Conservation (phyloP, 1,140 invertebrate genomes). For the Lerema accius region DNA sequence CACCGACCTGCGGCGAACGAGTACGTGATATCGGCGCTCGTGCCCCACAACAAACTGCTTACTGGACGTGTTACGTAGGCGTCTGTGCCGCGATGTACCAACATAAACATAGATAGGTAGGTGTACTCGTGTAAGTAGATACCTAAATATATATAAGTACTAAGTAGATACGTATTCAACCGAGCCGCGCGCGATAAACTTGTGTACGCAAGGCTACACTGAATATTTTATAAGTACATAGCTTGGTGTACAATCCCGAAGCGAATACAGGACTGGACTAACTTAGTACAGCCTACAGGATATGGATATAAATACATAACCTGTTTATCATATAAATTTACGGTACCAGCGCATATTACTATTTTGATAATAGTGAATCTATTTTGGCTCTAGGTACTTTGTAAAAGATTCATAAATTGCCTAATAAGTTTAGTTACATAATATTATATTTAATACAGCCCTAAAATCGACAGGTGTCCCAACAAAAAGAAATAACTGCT, state of each 20-base stretch:
- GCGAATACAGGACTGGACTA: constrained; percentile 10
- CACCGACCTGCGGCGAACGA: constrained; percentile 77
- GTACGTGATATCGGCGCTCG: constrained; percentile 80
- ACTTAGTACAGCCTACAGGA: too few species aligned
- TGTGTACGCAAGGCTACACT: constrained; percentile 40
- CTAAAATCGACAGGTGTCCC: too few species aligned
- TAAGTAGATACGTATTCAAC: constrained; percentile 47
- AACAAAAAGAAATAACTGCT: too few species aligned
- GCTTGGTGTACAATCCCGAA: constrained; percentile 19
- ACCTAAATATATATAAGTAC: constrained; percentile 48
- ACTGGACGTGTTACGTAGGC: constrained; percentile 81
- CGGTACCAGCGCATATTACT: not conserved
- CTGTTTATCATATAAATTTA: too few species aligned
- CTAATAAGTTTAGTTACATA: too few species aligned
- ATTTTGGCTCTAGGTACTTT: too few species aligned
- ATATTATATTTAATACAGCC: too few species aligned
- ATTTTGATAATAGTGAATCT: too few species aligned
- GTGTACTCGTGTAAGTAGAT: constrained; percentile 45
- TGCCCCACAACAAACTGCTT: constrained; percentile 82
- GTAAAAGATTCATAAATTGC: too few species aligned
- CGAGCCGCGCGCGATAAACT: constrained; percentile 57
- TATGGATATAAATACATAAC: too few species aligned
- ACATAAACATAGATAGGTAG: constrained; percentile 71
- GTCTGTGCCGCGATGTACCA: constrained; percentile 72
- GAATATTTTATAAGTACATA: constrained; percentile 30